Evolutionary conservation across 2,113 vertebrate genomes (phyloP), one percentile per base, ranked within the genome.

Genomic region (Notechis scutatus): DNA sequence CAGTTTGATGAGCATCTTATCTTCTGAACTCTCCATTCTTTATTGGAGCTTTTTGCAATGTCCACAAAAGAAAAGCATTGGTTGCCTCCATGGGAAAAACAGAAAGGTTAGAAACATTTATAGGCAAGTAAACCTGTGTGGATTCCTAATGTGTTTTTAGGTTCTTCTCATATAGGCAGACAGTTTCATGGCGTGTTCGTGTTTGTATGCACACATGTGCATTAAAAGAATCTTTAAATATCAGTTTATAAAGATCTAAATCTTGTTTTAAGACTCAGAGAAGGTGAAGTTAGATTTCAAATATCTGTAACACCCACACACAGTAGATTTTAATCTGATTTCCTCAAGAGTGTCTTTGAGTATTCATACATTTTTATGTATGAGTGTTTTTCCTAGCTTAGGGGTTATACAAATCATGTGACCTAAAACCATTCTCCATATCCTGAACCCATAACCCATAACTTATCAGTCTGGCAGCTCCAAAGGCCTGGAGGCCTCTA

Each of bases 371-470:
- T 91, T 5, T 5, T 50, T 89, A 34, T 85, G 89, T 29, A 52
- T 52, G 8, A 92, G 7, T 50, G 1, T 24, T 24, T 50, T 21
- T 94, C 69, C 90, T 87, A 87, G 95, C 50, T 29, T 45, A 93
- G 0, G 74, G 92, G 92, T 92, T 26, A 87, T 91, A 91, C 57
- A 95, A 95, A 95, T 93, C 54, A 91, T 81, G 18, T 5, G 92
- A 26, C 11, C 91, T 92, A 85, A 93, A 18, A 93, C 20, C 90
- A 0, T 21, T 95, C 12, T 92, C 24, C 10, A 61, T 0, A 20
- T 85, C 9, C 94, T 10, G 90, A 69, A 47, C 18, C 12, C 54
- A 52, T 3, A 50, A 14, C 47, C 93, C 74, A 23, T 15, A 91
- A 94, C 91, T 92, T 94, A 64, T 86, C 29, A 0, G 1, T 24